These are phyloP conservation scores for Sciurus niger DNA, from an alignment of 2,113 vertebrate species.

Conservation along the genomic window DNA sequence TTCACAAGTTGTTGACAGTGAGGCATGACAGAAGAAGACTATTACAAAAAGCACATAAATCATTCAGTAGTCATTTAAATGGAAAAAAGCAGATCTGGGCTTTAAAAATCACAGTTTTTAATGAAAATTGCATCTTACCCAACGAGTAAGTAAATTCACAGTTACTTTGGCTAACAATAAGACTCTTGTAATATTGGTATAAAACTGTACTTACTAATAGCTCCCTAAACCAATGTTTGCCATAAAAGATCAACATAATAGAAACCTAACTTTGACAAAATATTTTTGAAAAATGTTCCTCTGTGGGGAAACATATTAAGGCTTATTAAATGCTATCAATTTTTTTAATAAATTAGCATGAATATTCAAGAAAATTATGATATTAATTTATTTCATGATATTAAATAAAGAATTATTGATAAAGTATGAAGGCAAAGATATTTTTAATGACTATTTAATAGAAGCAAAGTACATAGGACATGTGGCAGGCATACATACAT, in stretches of 20 bases:
- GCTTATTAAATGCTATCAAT: neutral
- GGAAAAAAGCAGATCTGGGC: neutral
- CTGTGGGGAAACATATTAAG: neutral
- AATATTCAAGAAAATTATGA: neutral
- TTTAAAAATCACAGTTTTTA: neutral
- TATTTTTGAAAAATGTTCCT: neutral
- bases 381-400: neutral
- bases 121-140: neutral
- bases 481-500: neutral
- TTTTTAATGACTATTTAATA: neutral
- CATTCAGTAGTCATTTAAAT: neutral
- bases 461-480: neutral
- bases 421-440: neutral
- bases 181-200: neutral
- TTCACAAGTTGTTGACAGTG: neutral
- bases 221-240: neutral
- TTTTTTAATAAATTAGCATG: slow-evolving; percentile 1
- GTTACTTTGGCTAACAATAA: neutral
- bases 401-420: neutral
- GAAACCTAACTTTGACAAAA: neutral
- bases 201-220: neutral
- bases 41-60: neutral
- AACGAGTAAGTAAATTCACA: neutral
- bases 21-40: neutral
- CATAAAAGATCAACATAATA: neutral